Base-by-base conservation (phyloP, 2,888 invertebrate species). In the Andrena bicolor region DNA sequence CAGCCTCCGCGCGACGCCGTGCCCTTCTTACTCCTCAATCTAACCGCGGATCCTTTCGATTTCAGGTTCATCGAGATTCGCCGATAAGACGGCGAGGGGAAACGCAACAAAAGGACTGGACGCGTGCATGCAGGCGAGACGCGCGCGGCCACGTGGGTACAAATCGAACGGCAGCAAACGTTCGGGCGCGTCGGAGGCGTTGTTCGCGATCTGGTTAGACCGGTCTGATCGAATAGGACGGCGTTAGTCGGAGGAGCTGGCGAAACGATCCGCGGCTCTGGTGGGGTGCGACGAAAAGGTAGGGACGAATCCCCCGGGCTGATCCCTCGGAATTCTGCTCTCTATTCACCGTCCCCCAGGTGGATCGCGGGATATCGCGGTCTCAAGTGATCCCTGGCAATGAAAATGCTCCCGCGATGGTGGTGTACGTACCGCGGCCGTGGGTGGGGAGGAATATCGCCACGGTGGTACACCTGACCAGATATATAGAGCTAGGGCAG, bases 401-500 rank as follows among this genome's bases (percentile, higher is more conserved):
- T 91, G 91, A 92, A 92, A 91, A 91, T 90, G 87, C 86, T 86
- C 87, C 87, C 79, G 83, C 82, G 79, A 88, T 84, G 76, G 87
- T 85, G 83, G 86, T 75, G 82, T 73, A 76, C 64, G 83, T 82
- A 68, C 65, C 26, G 41, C 28, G 60, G 48, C 48, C 30, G 53
- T 10, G 81, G 87, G 92, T 90, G 92, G 93, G 93, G 92, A 72
- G 90, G 84, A 90, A 91, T 92, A 92, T 91, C 91, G 92, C 92
- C 90, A 92, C 91, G 90, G 92, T 89, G 92, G 92, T 93, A 92
- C 91, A 93, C 92, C 92, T 93, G 93, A 92, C 93, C 92, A 94
- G 94, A 93, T 94, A 94, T 94, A 94, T 94, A 94, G 94, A 94
- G 94, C 94, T 94, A 93, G 93, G 93, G 93, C 94, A 93, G 92